Evolutionary conservation across 1,140 invertebrate species (phyloP).

Genomic region (Sitophilus oryzae): DNA sequence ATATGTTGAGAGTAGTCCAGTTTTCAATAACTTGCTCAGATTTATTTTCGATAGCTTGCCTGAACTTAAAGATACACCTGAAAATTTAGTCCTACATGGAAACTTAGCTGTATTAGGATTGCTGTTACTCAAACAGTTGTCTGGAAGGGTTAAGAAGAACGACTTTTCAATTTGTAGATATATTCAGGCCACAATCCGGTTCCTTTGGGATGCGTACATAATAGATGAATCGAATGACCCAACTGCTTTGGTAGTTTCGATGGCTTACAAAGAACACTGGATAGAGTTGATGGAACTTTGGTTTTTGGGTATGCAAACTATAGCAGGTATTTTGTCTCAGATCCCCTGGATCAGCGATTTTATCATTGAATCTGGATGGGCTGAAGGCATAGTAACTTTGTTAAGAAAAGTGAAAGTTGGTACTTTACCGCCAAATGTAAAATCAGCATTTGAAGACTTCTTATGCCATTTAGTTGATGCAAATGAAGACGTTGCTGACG

Average conservation of each 20-base stretch:
- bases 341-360: constrained; percentile 88
- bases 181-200: constrained; percentile 79
- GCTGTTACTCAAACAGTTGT: constrained; percentile 75
- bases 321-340: constrained; percentile 69
- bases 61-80: constrained; percentile 72
- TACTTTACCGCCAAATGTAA: constrained; percentile 72
- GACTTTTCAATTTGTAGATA: constrained; percentile 83
- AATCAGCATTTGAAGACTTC: constrained; percentile 85
- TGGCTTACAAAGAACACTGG: constrained; percentile 82
- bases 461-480: constrained; percentile 77
- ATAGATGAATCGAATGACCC: constrained; percentile 81
- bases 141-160: constrained; percentile 73
- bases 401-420: constrained; percentile 76
- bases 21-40: constrained; percentile 74
- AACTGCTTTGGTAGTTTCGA: constrained; percentile 71
- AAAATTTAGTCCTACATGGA: constrained; percentile 78
- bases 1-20: constrained; percentile 65
- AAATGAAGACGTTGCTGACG: constrained; percentile 64
- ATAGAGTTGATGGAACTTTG: constrained; percentile 83
- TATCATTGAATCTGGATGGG: constrained; percentile 86
- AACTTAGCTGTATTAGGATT: constrained; percentile 79
- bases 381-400: constrained; percentile 75
- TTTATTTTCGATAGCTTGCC: constrained; percentile 84
- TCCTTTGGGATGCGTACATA: constrained; percentile 87
- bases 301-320: constrained; percentile 91